Base-by-base conservation (phyloP, 2,797 vertebrate genomes). In the Buceros bicornis region DNA sequence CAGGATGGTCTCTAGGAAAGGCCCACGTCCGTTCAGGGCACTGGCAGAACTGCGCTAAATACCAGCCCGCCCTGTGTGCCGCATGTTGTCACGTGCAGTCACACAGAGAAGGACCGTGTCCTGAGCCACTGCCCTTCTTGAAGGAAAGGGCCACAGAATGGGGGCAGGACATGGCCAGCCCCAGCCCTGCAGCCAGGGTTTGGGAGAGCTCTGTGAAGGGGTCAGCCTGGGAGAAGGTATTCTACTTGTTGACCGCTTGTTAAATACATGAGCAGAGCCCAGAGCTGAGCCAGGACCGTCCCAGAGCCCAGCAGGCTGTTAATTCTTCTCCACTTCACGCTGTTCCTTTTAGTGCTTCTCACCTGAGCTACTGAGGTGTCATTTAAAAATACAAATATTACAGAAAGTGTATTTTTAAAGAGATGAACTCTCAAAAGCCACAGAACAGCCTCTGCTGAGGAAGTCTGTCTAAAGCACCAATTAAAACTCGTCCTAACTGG, bases 11-110 rank as follows among this genome's bases (percentile, higher is more conserved):
- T 43, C 43, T 10, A 37, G 25, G 13, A 43, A 65, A 70, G 37
- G n/a, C 0, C 0, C 6, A 5, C 28, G 45, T 71, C 22, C 33
- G 16, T 24, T 1, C 22, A 18, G 42, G 54, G 65, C 19, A 48
- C 6, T 13, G 8, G 19, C 43, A 85, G 6, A 57, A 22, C 20
- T n/a, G 58, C 35, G 56, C 15, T 7, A 51, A 45, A 14, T 25
- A 70, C 56, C 28, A 22, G 5, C 29, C 60, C 25, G 2, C 28
- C 40, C 42, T 18, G 11, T 40, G 43, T 35, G 56, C 4, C 9
- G 16, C 16, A 5, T 1, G 50, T 17, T 47, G 42, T 21, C 35
- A 61, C 15, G 21, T 18, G 57, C 31, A 43, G 45, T 7, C 45
- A 62, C 45, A 43, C 24, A 8, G 37, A 20, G 50, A 58, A 47